These are phyloP conservation scores for Philaenus spumarius DNA, from an alignment of 1,140 invertebrate genomes.

Conservation along the genomic window DNA sequence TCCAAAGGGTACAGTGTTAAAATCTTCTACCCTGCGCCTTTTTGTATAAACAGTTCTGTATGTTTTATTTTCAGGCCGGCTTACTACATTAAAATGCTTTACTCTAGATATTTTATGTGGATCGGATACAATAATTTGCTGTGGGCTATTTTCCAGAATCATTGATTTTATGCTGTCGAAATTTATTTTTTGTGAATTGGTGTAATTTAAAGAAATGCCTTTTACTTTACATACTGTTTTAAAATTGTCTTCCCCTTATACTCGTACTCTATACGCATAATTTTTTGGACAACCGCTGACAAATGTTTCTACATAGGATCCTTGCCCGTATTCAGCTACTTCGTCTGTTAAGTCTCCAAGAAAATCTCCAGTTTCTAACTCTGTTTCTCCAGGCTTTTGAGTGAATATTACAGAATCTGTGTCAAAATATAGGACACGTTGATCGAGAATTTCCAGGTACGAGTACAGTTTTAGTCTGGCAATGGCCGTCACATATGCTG, in stretches of 20 bases:
- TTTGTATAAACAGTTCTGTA: background rate
- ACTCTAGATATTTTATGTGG: too few relatives aligned
- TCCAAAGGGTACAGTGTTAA: background rate
- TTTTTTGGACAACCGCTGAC: slow-evolving; percentile 29
- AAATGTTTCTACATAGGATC: slow-evolving; percentile 30
- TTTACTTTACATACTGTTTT: too few relatives aligned
- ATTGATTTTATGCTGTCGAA: too few relatives aligned
- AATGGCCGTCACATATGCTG: slow-evolving; percentile 38
- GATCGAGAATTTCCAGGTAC: slow-evolving; percentile 33
- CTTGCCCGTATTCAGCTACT: slow-evolving; percentile 32
- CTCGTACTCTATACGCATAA: slow-evolving; percentile 25
- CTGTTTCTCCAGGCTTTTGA: too few relatives aligned
- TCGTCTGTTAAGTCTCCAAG: too few relatives aligned
- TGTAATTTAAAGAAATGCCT: too few relatives aligned
- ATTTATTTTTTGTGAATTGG: background rate
- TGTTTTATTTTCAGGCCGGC: too few relatives aligned
- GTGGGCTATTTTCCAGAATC: too few relatives aligned
- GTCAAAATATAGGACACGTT: too few relatives aligned
- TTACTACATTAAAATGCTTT: too few relatives aligned
- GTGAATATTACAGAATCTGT: too few relatives aligned
- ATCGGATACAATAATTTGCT: background rate
- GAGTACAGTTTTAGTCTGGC: slow-evolving; percentile 38
- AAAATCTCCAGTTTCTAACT: slow-evolving; percentile 33
- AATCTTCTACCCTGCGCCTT: background rate
- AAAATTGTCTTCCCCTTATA: background rate